Evolutionary conservation across 2,888 invertebrate species (phyloP).

Genomic region (Andrena bucephala): DNA sequence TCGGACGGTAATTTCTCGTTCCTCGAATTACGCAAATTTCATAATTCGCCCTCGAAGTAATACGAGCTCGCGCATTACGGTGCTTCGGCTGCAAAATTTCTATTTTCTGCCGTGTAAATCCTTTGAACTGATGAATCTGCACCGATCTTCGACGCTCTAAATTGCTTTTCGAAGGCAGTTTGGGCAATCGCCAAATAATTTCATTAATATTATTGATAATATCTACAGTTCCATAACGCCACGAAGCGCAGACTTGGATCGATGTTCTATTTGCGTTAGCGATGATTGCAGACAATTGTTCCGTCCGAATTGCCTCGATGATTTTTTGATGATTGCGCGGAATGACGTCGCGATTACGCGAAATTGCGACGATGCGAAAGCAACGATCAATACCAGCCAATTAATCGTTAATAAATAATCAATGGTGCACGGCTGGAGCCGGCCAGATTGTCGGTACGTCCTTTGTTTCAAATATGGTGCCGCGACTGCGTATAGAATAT

Average conservation of each 20-base stretch:
- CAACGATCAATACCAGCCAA: conserved; percentile 66
- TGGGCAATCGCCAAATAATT: background rate
- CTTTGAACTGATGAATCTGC: too few species aligned
- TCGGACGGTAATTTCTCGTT: conserved; percentile 9
- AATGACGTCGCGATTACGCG: conserved; percentile 51
- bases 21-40: background rate
- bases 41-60: background rate
- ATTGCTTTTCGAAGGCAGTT: too few species aligned
- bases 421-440: conserved; percentile 49
- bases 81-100: background rate
- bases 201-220: conserved; percentile 11
- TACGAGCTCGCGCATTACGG: background rate
- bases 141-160: too few species aligned
- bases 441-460: conserved; percentile 52
- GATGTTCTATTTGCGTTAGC: conserved; percentile 23
- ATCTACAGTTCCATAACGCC: background rate
- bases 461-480: conserved; percentile 47
- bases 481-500: conserved; percentile 18
- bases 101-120: background rate
- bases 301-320: conserved; percentile 33
- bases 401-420: conserved; percentile 76
- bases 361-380: conserved; percentile 34
- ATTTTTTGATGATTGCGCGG: conserved; percentile 53
- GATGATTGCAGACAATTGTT: conserved; percentile 32
- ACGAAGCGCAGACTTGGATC: conserved; percentile 6